Percentiles rank a stretch among this genome's conserved stretches.
Evolutionary conservation across 2,888 invertebrate genomes (phyloP).

Genomic region (Congeria kusceri): DNA sequence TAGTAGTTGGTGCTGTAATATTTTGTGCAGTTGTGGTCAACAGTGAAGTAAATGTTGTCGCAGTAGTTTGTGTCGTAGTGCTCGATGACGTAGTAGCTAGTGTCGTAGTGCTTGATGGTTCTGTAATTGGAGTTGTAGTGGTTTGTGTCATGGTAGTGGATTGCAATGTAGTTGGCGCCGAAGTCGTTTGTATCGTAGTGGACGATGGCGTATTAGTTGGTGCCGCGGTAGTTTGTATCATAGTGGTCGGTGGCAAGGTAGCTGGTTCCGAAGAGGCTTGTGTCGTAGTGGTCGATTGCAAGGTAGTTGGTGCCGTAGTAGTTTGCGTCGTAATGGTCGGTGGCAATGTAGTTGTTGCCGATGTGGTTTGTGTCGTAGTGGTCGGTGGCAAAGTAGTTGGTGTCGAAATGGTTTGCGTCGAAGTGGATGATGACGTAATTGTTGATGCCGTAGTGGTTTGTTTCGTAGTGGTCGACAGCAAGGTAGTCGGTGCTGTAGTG

Average conservation of each 20-base stretch:
- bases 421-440: neutral
- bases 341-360: neutral
- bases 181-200: neutral
- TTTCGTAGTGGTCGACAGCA: neutral
- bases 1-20: neutral
- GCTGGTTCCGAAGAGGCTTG: neutral
- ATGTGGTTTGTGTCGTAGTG: constrained; percentile 1
- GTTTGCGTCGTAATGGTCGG: neutral
- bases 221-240: neutral
- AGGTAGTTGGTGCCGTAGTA: neutral
- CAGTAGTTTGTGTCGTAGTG: neutral
- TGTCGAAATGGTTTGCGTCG: neutral
- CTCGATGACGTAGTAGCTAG: neutral
- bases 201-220: neutral
- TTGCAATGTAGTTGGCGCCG: neutral
- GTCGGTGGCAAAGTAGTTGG: neutral
- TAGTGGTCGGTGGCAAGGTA: neutral
- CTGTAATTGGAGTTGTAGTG: neutral
- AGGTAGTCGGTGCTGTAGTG: neutral
- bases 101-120: neutral
- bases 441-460: neutral
- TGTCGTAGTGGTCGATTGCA: neutral
- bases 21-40: neutral
- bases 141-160: neutral
- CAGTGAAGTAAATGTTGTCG: neutral